Conservation (phyloP, 30 jellyfish, hydroid and myxozoan genomes). For the Hydractinia echinata region DNA sequence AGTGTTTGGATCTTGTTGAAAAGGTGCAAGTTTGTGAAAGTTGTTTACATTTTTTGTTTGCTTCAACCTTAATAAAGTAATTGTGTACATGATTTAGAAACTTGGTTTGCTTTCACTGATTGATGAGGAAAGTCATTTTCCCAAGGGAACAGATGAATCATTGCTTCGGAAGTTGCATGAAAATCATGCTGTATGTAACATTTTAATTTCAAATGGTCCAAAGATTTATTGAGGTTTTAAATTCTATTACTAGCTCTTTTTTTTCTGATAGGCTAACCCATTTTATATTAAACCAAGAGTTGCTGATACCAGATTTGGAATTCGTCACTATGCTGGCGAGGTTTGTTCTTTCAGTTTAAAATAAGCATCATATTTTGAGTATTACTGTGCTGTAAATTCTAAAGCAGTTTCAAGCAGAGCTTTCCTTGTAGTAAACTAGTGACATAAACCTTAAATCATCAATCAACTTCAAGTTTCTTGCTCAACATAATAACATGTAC, state of each 20-base stretch:
- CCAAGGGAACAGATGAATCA: slow-evolving; percentile 94
- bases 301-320: slow-evolving; percentile 81
- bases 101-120: slow-evolving; percentile 82
- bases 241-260: background rate
- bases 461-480: no score
- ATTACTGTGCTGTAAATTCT: background rate
- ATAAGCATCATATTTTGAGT: background rate
- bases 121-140: slow-evolving; percentile 94
- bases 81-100: slow-evolving; percentile 40
- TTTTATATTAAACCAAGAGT: slow-evolving; percentile 91
- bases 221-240: background rate
- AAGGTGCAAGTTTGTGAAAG: slow-evolving; percentile 39
- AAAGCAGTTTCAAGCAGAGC: no score
- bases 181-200: slow-evolving; percentile 78
- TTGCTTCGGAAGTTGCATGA: slow-evolving; percentile 80
- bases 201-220: background rate
- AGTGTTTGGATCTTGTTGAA: slow-evolving; percentile 89
- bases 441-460: no score
- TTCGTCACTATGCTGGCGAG: slow-evolving; percentile 96
- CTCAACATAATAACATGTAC: no score
- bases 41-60: no score
- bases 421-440: no score
- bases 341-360: slow-evolving; percentile 20
- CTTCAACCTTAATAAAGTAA: no score
- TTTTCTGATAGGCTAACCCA: slow-evolving; percentile 51